A percentile compares a stretch with the other conserved stretches of the same genome.
Evolutionary conservation across 2,888 invertebrate species (phyloP).

Genomic region (Biston betularia): DNA sequence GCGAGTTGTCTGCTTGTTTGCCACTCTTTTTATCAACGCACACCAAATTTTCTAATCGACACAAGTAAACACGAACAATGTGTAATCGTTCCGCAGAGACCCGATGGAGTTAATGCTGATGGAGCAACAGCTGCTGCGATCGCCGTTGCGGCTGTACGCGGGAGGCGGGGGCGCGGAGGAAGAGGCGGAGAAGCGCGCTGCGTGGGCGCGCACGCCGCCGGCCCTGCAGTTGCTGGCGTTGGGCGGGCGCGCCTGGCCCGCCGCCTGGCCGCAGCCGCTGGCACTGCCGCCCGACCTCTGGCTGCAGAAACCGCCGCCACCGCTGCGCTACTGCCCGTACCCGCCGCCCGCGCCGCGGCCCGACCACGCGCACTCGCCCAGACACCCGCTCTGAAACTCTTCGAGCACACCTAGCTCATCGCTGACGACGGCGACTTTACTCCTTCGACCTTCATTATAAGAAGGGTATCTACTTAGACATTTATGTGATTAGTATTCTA

Average conservation of each 20-base stretch:
- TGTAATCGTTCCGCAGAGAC: constrained; percentile 85
- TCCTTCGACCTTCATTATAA: neutral
- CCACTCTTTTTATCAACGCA: constrained; percentile 26
- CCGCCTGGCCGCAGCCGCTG: constrained; percentile 95
- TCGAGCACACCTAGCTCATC: neutral
- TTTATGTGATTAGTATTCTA: neutral
- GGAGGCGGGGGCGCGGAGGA: constrained; percentile 83
- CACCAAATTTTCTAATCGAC: neutral
- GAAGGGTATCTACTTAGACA: neutral
- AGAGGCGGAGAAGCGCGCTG: constrained; percentile 85
- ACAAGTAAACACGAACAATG: constrained; percentile 14
- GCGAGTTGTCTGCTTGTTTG: too few relatives aligned
- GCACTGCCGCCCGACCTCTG: constrained; percentile 95
- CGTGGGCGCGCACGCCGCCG: constrained; percentile 83
- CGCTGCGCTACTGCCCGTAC: constrained; percentile 87
- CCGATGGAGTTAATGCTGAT: constrained; percentile 93
- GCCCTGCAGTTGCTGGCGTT: constrained; percentile 79
- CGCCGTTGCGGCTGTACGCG: constrained; percentile 88
- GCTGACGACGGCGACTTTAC: neutral
- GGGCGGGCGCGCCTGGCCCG: constrained; percentile 92
- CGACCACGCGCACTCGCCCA: constrained; percentile 71
- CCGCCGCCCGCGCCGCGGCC: constrained; percentile 82
- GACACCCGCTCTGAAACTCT: constrained; percentile 77
- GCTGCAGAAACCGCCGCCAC: constrained; percentile 93
- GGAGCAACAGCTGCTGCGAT: constrained; percentile 91